Evolutionary conservation across 2,113 vertebrate species (phyloP).

Genomic region (Lagopus muta): DNA sequence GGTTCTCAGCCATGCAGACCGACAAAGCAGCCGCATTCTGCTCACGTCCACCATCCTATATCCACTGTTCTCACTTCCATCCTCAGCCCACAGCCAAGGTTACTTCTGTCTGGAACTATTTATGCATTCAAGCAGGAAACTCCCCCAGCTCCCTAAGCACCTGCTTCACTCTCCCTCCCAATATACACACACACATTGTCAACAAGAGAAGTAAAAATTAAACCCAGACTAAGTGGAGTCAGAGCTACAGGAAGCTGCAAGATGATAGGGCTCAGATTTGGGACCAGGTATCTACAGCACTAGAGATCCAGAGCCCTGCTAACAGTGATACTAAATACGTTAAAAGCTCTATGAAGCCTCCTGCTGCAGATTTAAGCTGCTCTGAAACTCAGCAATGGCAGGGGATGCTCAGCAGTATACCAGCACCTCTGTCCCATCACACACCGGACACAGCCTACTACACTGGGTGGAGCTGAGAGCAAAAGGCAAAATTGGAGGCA

Average conservation of each 20-base stretch:
- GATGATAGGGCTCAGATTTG: not conserved
- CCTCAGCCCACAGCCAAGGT: not conserved
- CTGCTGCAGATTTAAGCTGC: not conserved
- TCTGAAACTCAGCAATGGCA: not conserved
- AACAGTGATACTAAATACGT: not conserved
- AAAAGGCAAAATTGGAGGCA: not conserved
- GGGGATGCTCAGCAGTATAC: not conserved
- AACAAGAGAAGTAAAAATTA: rapidly evolving
- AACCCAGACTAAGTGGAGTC: not conserved
- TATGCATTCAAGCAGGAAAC: rapidly evolving
- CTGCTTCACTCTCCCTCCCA: not conserved
- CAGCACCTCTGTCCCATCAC: not conserved
- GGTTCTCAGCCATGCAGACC: rapidly evolving
- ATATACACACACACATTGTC: rapidly evolving
- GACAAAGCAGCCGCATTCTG: not conserved
- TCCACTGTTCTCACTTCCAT: not conserved
- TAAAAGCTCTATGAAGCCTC: not conserved
- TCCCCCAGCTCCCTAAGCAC: not conserved
- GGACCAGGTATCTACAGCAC: not conserved
- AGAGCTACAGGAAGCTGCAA: not conserved
- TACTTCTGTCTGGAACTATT: not conserved
- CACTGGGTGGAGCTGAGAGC: not conserved
- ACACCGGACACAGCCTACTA: not conserved
- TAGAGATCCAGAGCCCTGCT: not conserved
- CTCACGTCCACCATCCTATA: not conserved